phyloP scores from a whole-genome alignment of 2,797 vertebrate species.

The Sandelia bainsii region DNA sequence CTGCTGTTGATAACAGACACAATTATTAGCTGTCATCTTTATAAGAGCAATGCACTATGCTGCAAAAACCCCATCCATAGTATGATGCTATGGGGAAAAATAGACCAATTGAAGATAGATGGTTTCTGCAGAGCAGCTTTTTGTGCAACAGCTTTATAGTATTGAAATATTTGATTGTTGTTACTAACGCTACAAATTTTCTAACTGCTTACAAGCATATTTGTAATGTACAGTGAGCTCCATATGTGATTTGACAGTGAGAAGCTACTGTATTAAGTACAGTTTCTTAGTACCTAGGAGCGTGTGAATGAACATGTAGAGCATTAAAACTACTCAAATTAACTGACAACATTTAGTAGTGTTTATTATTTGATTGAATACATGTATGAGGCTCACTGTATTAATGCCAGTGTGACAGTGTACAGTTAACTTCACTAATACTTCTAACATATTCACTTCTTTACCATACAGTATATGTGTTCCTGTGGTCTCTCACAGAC shows the following conservation, averaged over 20 bases:
- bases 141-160: conserved; percentile 47
- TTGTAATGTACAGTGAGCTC: conserved; percentile 70
- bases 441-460: conserved; percentile 26
- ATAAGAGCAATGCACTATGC: background rate
- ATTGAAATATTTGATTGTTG: conserved; percentile 41
- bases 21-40: conserved; percentile 6
- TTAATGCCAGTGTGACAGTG: conserved; percentile 18
- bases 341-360: background rate
- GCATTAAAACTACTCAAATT: background rate
- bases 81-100: background rate
- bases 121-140: conserved; percentile 49
- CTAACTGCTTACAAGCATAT: conserved; percentile 44
- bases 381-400: conserved; percentile 73
- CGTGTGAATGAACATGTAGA: background rate
- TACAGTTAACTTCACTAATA: conserved; percentile 32
- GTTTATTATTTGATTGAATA: background rate
- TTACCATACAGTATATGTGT: conserved; percentile 58
- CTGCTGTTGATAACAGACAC: conserved; percentile 33
- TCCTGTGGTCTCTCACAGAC: conserved; percentile 47
- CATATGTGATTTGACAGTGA: conserved; percentile 33
- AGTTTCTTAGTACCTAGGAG: background rate
- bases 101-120: background rate
- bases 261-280: background rate
- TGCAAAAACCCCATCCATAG: conserved; percentile 34
- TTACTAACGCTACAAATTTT: conserved; percentile 40